Conservation (phyloP, 2,888 invertebrate genomes). For the Poecilus cupreus region DNA sequence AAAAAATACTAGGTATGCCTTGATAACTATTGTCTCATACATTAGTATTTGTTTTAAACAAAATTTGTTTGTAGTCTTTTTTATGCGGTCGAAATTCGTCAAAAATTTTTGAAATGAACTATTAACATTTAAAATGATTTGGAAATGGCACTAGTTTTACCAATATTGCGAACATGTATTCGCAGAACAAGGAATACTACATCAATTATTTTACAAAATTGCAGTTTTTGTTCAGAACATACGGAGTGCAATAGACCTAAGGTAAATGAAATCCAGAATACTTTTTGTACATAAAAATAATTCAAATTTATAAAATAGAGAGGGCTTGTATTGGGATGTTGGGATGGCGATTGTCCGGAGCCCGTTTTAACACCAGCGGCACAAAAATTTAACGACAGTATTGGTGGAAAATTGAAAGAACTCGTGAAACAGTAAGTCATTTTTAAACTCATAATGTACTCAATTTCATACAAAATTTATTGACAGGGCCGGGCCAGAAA, state of each 20-base stretch:
- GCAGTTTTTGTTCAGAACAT: background rate
- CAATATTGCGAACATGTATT: background rate
- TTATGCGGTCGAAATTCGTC: background rate
- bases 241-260: slow-evolving; percentile 31
- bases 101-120: slow-evolving; percentile 1
- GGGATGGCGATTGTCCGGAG: slow-evolving; percentile 71
- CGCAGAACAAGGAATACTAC: background rate
- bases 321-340: slow-evolving; percentile 76
- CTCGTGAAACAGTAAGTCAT: slow-evolving; percentile 73
- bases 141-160: slow-evolving; percentile 43
- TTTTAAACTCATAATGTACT: background rate
- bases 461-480: background rate
- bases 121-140: slow-evolving; percentile 37
- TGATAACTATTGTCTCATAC: background rate
- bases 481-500: slow-evolving; percentile 71
- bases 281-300: slow-evolving; percentile 56
- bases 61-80: slow-evolving; percentile 48
- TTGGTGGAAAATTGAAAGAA: slow-evolving; percentile 74
- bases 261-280: background rate
- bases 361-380: slow-evolving; percentile 74
- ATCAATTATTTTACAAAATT: background rate
- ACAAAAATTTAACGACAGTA: slow-evolving; percentile 74
- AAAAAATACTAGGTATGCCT: background rate
- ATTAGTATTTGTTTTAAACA: slow-evolving; percentile 43
- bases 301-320: slow-evolving; percentile 69